A percentile compares a stretch with the other conserved stretches of the same genome.
These are phyloP conservation scores for Mastacembelus armatus DNA, from an alignment of 2,797 vertebrate species.

Conservation along the genomic window DNA sequence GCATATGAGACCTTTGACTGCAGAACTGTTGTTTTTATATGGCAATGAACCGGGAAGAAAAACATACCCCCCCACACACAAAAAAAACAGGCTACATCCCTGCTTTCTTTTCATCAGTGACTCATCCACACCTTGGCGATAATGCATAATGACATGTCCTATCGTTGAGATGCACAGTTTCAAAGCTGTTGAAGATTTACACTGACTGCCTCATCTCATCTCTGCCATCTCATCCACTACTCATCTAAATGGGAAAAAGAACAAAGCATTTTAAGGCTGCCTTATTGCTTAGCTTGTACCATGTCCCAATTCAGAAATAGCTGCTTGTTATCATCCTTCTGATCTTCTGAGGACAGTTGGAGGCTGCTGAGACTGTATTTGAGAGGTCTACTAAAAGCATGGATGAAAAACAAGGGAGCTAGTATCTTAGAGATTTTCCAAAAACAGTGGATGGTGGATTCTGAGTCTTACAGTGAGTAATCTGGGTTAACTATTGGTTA, in stretches of 20 bases:
- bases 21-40: background rate
- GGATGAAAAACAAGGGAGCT: constrained; percentile 59
- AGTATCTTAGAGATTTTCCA: constrained; percentile 69
- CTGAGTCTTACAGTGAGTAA: constrained; percentile 36
- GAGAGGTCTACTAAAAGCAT: constrained; percentile 62
- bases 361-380: constrained; percentile 60
- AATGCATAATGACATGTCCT: constrained; percentile 15
- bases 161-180: constrained; percentile 37
- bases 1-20: constrained; percentile 32
- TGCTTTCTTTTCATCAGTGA: constrained; percentile 49
- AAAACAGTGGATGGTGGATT: constrained; percentile 49
- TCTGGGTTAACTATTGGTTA: constrained; percentile 51
- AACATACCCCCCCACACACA: too few relatives aligned
- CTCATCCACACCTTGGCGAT: constrained; percentile 46
- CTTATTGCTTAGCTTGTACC: constrained; percentile 38
- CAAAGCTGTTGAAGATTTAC: constrained; percentile 31
- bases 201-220: constrained; percentile 29
- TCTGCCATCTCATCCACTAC: constrained; percentile 22
- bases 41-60: background rate
- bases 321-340: constrained; percentile 77
- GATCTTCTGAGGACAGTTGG: constrained; percentile 75
- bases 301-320: constrained; percentile 74
- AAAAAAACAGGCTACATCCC: constrained; percentile 16
- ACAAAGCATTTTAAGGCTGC: constrained; percentile 61
- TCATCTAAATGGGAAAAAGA: constrained; percentile 59